Conservation (phyloP, 2,113 vertebrate species). For the human region GRCh38 chr4:3830001-3830500, state of each 20-base stretch:
- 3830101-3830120: not conserved
- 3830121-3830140: rapidly evolving
- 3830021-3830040: not conserved
- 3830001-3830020: rapidly evolving
- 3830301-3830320: rapidly evolving
- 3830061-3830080: not conserved
- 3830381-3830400: not conserved
- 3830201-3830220: not conserved
- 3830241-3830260: not conserved
- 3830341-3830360: not conserved
- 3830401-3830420: not conserved
- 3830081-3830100: rapidly evolving
- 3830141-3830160: not conserved
- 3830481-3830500: not conserved
- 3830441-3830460: rapidly evolving
- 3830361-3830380: rapidly evolving
- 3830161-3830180: too few species aligned
- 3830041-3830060: rapidly evolving
- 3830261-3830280: not conserved
- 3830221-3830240: not conserved
- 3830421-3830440: not conserved
- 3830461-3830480: not conserved
- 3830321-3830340: not conserved
- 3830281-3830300: rapidly evolving
- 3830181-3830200: not conserved